Conservation (phyloP, 2,797 vertebrate species). For the Sebastes jordani region DNA sequence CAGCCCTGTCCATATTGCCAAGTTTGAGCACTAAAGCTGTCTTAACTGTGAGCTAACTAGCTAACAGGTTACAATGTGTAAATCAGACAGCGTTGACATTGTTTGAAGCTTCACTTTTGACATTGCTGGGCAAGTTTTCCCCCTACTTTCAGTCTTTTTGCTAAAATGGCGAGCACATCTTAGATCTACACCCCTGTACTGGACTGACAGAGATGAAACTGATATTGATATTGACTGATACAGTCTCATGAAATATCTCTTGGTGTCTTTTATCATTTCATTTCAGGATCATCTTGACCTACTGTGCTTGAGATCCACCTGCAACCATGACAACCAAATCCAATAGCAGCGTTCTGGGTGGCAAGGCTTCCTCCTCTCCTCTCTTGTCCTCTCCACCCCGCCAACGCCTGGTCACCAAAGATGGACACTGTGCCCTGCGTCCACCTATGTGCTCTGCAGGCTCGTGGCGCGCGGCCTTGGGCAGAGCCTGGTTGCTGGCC, state of each 20-base stretch:
- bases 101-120: not conserved
- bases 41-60: not conserved
- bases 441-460: conserved; percentile 62
- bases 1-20: not conserved
- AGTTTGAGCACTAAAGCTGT: not conserved
- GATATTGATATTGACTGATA: not conserved
- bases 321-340: conserved; percentile 79
- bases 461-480: conserved; percentile 62
- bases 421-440: conserved; percentile 87
- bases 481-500: conserved; percentile 83
- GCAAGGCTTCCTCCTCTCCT: conserved; percentile 84
- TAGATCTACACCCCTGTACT: not conserved
- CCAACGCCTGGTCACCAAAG: conserved; percentile 92
- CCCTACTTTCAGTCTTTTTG: not conserved
- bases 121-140: not conserved
- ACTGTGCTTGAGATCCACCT: conserved; percentile 23
- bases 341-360: conserved; percentile 69
- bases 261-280: conserved; percentile 7
- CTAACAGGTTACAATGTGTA: not conserved
- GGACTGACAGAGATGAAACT: not conserved
- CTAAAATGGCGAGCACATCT: not conserved
- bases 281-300: conserved; percentile 47
- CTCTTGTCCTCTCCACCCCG: conserved; percentile 81
- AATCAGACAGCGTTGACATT: not conserved
- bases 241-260: not conserved